Conservation (phyloP, 1,140 invertebrate species). For the Aphis craccivora region DNA sequence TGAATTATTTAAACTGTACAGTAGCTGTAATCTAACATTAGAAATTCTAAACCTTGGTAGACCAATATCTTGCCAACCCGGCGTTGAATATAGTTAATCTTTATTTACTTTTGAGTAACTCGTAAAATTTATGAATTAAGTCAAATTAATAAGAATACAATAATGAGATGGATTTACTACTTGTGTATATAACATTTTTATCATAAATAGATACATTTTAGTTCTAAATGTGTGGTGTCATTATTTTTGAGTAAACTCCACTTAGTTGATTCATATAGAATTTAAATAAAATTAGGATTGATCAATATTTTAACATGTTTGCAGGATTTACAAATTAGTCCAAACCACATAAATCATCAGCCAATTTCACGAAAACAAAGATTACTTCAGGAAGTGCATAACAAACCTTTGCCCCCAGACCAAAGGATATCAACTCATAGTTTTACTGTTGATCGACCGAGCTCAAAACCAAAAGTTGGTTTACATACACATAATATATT, state of each 20-base stretch:
- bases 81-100: too few species aligned
- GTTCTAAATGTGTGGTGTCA: neutral
- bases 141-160: neutral
- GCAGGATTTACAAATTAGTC: slow-evolving; percentile 16
- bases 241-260: neutral
- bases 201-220: neutral
- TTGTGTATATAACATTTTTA: neutral
- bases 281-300: neutral
- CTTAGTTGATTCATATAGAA: neutral
- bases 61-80: too few species aligned
- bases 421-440: neutral
- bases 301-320: slow-evolving; percentile 42
- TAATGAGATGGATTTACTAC: neutral
- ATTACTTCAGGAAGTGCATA: slow-evolving; percentile 55
- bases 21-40: too few species aligned
- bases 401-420: neutral
- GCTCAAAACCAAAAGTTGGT: slow-evolving; percentile 45
- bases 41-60: too few species aligned
- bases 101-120: too few species aligned
- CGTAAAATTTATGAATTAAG: too few species aligned
- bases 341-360: slow-evolving; percentile 19
- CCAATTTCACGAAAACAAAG: slow-evolving; percentile 56
- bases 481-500: neutral
- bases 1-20: too few species aligned
- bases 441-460: slow-evolving; percentile 5